phyloP scores from a whole-genome alignment of 2,113 vertebrate species.

The Burhinus bistriatus region DNA sequence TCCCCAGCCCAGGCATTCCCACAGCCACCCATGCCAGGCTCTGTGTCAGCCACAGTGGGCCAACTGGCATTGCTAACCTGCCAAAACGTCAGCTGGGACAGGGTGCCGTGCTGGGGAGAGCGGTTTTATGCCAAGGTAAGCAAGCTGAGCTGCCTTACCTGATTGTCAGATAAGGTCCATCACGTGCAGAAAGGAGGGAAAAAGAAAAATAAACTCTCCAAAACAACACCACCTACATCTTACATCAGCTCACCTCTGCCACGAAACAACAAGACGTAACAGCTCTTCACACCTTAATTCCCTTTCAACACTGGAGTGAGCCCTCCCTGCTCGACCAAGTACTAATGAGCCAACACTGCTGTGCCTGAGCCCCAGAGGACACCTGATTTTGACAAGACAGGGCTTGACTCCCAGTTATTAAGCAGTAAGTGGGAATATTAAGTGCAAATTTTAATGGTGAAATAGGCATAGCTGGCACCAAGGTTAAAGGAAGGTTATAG shows the following conservation, averaged over 20 bases:
- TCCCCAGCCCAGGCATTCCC: neutral
- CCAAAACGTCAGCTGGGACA: neutral
- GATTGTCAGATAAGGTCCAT: neutral
- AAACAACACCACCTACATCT: neutral
- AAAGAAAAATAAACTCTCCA: neutral
- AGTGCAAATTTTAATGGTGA: neutral
- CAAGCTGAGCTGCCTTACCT: neutral
- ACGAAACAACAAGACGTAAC: accelerated
- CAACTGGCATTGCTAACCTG: neutral
- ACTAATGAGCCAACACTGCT: neutral
- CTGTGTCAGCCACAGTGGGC: neutral
- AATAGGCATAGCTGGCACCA: neutral
- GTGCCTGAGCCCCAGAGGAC: neutral
- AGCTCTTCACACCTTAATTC: neutral
- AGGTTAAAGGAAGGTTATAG: neutral
- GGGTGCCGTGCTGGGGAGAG: accelerated
- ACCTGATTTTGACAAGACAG: accelerated
- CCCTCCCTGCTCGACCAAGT: neutral
- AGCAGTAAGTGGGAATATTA: neutral
- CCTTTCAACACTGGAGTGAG: accelerated
- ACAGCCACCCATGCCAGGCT: neutral
- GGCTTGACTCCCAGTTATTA: neutral
- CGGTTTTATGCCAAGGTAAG: neutral
- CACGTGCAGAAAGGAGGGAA: neutral
- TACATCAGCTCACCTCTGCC: neutral